Evolutionary conservation across 1,140 invertebrate genomes (phyloP), one percentile per base, ranked within the genome.

Genomic region (Eurytemora carolleeae): DNA sequence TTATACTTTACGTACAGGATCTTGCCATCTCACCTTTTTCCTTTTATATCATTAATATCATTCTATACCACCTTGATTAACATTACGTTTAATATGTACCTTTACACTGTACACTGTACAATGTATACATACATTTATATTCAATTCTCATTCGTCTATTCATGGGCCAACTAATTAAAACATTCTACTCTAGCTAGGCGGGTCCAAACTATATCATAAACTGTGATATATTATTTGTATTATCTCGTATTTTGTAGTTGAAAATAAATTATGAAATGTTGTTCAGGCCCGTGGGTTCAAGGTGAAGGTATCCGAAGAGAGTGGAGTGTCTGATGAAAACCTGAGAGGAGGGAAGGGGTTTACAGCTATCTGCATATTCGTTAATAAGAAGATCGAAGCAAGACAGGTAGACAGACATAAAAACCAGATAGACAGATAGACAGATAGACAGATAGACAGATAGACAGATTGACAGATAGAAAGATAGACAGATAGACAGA

Each of bases 321-420:
- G n/a, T 44, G n/a, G n/a, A 44, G n/a, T 12, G 7, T 7, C 59
- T 18, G 59, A 60, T 55, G 59, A 60, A n/a, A 23, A 54, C 24
- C 31, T 60, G 17, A 17, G 21, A 15, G 19, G 53, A 18, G 59
- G 31, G 17, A 53, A 60, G 12, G 59, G 59, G 20, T 60, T 53
- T 23, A 55, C 25, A 19, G 59, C 59, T 31, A 60, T 60, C 20
- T 55, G 26, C 24, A 21, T 60, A 15, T 60, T 60, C 20, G 59
- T 60, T 16, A 60, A 60, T 31, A 60, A 60, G 53, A 60, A 60
- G 22, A 55, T 60, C 52, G 19, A 20, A 15, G 19, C n/a, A 44
- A 44, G 31, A 7, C 31, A 44, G 31, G 31, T 44, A 12, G n/a
- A 44, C 31, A 44, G n/a, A n/a, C n/a, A n/a, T n/a, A n/a, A n/a